phyloP scores from a whole-genome alignment of 2,113 vertebrate species.

The Spilogale gracilis region DNA sequence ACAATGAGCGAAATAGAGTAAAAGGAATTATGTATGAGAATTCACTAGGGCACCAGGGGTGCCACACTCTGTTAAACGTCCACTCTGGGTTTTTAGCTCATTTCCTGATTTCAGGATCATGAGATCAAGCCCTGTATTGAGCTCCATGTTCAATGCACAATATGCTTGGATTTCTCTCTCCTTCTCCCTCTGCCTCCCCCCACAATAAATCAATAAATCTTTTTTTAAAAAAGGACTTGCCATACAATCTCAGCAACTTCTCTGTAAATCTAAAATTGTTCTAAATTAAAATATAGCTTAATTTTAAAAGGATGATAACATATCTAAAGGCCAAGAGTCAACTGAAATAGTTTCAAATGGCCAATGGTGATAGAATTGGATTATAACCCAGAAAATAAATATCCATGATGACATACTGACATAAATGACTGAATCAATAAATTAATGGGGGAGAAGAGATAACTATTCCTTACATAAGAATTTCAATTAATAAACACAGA shows the following conservation, averaged over 20 bases:
- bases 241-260: background rate
- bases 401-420: background rate
- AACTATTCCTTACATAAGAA: background rate
- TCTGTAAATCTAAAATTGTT: constrained; percentile 6
- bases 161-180: background rate
- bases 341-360: background rate
- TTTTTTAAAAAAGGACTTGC: background rate
- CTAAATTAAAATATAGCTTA: constrained; percentile 13
- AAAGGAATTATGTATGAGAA: background rate
- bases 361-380: background rate
- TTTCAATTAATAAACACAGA: background rate
- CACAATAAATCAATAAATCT: background rate
- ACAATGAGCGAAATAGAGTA: background rate
- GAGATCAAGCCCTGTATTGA: background rate
- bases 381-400: constrained; percentile 33
- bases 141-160: background rate
- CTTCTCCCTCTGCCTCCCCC: background rate
- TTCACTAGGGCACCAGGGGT: background rate
- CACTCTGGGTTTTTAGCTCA: background rate
- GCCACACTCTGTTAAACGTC: background rate
- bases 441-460: background rate
- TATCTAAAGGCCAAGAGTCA: background rate
- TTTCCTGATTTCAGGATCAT: background rate
- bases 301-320: background rate
- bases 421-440: background rate